Base-by-base conservation (phyloP, 2,113 vertebrate species). In the Pitta sordida region DNA sequence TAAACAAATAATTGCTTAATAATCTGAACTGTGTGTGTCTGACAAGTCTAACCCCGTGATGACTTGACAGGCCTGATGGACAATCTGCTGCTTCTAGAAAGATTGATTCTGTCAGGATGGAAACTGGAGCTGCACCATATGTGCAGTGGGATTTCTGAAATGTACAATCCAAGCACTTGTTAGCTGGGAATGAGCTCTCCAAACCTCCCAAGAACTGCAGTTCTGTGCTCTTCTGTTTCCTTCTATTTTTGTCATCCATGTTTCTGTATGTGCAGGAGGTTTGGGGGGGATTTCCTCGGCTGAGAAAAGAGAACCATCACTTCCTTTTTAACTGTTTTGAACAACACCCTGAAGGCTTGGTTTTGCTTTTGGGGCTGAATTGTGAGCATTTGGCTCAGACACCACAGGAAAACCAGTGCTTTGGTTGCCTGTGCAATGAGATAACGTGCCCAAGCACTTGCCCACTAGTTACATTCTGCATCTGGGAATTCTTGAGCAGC, bases 231-330 rank as follows among this genome's bases (percentile, higher is more conserved):
- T n/a, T 78, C 19, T 62, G 37, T 30, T 59, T 62, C 32, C 15
- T 19, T 34, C 21, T 48, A 0, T 20, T 83, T 89, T 46, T 89
- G 21, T 29, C 11, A 6, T 5, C 21, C 4, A 0, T 23, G 12
- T 88, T 77, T 69, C 55, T 44, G 8, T 20, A 24, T 24, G 34
- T 0, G 0, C n/a, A 15, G 34, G 34, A 11, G 2, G 10, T 76
- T 79, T 73, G 19, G 22, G 37, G n/a, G 43, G 55, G 9, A 49
- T 49, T 77, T 60, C 26, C 13, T 63, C 29, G 21, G 63, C n/a
- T 67, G 20, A 39, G 15, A 52, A 55, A 53, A 27, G 27, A 16
- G 39, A 91, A 68, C 37, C 73, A 2, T 26, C 2, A 8, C 46
- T 83, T 84, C 77, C 53, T 69, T 89, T 71, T 21, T 10, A 29